phyloP scores from a whole-genome alignment of 2,888 invertebrate species.

The Abrostola tripartita region DNA sequence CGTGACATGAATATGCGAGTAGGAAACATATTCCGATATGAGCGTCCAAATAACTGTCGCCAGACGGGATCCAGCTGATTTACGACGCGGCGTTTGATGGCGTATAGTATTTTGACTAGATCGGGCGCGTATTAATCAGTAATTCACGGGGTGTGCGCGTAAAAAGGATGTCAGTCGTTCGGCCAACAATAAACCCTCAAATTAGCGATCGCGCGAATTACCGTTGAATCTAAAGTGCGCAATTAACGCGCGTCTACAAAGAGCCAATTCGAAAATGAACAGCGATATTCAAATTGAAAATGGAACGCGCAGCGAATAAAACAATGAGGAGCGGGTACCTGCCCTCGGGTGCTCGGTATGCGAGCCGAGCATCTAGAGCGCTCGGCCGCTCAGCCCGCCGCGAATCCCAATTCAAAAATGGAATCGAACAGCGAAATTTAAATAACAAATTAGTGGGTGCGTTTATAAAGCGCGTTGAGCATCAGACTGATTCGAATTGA shows the following conservation, averaged over 20 bases:
- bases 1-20: conserved; percentile 71
- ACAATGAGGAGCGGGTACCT: conserved; percentile 75
- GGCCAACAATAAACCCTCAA: conserved; percentile 83
- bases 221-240: conserved; percentile 86
- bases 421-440: conserved; percentile 80
- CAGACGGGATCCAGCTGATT: conserved; percentile 68
- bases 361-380: conserved; percentile 70
- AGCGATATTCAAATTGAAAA: conserved; percentile 87
- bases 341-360: conserved; percentile 67
- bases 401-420: conserved; percentile 80
- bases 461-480: conserved; percentile 77
- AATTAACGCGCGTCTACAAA: conserved; percentile 85
- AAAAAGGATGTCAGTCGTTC: conserved; percentile 80
- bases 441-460: conserved; percentile 84
- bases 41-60: conserved; percentile 70
- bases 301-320: conserved; percentile 84
- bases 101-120: conserved; percentile 62
- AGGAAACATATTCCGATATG: conserved; percentile 70
- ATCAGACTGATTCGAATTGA: conserved; percentile 77
- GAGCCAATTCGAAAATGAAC: conserved; percentile 86
- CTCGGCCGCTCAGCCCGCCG: conserved; percentile 60
- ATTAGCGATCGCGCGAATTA: conserved; percentile 85
- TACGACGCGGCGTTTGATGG: conserved; percentile 59
- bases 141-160: conserved; percentile 75
- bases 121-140: conserved; percentile 68